Percentiles rank a stretch among this genome's conserved stretches.
Conservation (phyloP, 2,888 invertebrate species). For the Adelphocoris suturalis region DNA sequence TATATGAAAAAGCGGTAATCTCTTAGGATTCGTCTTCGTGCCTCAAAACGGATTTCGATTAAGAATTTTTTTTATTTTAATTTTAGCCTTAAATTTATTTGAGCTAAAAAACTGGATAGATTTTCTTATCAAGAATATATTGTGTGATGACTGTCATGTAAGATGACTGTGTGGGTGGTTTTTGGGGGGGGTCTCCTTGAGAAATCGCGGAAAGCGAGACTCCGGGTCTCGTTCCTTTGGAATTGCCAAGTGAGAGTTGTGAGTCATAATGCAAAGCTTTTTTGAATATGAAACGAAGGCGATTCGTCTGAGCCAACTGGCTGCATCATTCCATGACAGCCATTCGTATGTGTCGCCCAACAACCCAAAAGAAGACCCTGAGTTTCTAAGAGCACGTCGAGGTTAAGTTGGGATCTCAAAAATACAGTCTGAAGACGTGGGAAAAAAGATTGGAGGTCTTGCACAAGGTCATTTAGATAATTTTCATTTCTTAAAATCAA, state of each 20-base stretch:
- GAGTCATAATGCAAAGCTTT: conserved; percentile 17
- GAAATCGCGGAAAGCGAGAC: background rate
- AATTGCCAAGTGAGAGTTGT: conserved; percentile 10
- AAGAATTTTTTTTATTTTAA: too few species aligned
- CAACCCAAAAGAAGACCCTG: background rate
- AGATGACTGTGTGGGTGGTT: too few species aligned
- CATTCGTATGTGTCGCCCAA: conserved; percentile 32
- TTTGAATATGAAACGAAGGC: background rate
- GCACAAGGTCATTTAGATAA: background rate
- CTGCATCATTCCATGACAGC: conserved; percentile 31
- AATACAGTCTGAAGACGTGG: background rate
- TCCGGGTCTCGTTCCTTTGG: background rate
- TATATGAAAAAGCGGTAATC: too few species aligned
- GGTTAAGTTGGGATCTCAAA: background rate
- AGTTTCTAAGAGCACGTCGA: conserved; percentile 36
- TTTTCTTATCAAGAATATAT: too few species aligned
- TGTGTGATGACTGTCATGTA: too few species aligned
- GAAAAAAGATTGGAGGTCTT: background rate
- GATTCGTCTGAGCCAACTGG: conserved; percentile 15
- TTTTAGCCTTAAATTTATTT: too few species aligned
- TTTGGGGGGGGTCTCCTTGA: background rate
- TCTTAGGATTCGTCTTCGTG: too few species aligned
- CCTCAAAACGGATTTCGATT: too few species aligned
- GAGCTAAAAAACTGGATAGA: too few species aligned
- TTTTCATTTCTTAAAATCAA: conserved; percentile 9